A percentile compares a stretch with the other conserved stretches of the same genome.
These are phyloP conservation scores for Ariolimax columbianus DNA, from an alignment of 2,888 invertebrate species.

Conservation along the genomic window DNA sequence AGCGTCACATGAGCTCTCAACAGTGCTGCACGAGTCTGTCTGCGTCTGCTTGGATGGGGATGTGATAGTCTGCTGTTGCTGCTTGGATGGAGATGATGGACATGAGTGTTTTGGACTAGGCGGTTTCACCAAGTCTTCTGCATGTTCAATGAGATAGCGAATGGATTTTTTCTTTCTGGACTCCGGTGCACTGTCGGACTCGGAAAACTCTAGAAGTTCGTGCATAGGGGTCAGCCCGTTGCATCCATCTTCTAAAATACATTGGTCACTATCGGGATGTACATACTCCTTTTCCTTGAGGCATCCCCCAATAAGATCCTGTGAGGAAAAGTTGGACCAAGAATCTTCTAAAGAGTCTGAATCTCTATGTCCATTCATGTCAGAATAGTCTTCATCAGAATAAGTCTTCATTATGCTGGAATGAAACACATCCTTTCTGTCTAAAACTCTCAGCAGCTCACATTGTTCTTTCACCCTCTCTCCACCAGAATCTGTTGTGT, in stretches of 20 bases:
- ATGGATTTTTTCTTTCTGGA: constrained; percentile 58
- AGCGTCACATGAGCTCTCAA: constrained; percentile 73
- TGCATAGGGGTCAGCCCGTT: neutral
- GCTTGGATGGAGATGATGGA: constrained; percentile 37
- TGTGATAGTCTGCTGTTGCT: constrained; percentile 41
- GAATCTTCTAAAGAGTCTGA: constrained; percentile 32
- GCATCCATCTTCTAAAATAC: constrained; percentile 4
- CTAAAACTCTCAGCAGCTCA: neutral
- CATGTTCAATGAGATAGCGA: constrained; percentile 68
- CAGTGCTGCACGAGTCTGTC: constrained; percentile 55
- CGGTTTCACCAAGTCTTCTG: constrained; percentile 66
- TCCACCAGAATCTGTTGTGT: constrained; percentile 51
- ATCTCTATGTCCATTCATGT: constrained; percentile 1
- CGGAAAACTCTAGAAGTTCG: constrained; percentile 44
- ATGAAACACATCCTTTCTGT: neutral
- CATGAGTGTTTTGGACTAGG: constrained; percentile 32
- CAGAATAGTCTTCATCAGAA: neutral
- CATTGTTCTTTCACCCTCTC: constrained; percentile 17
- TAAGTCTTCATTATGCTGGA: constrained; percentile 15
- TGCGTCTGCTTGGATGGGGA: constrained; percentile 56
- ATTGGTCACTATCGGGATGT: neutral
- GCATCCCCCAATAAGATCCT: neutral
- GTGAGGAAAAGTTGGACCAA: constrained; percentile 11
- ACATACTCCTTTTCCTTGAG: neutral
- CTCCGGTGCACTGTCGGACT: constrained; percentile 55